These are phyloP conservation scores for Polyommatus iphigenia DNA, from an alignment of 2,888 invertebrate genomes.

Conservation along the genomic window DNA sequence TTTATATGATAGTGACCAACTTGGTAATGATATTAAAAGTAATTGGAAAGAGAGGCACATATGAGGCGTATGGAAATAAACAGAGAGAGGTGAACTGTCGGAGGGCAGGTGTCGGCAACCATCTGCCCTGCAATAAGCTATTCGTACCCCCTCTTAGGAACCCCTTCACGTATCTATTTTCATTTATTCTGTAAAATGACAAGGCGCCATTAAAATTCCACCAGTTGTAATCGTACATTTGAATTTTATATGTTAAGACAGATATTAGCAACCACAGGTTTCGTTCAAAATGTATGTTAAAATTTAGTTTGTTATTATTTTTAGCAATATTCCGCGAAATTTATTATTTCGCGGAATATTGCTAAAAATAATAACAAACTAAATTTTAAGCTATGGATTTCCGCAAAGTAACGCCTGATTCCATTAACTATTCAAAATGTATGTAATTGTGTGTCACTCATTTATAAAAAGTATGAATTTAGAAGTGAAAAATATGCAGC, in stretches of 20 bases:
- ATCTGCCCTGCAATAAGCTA: slow-evolving; percentile 63
- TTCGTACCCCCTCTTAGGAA: slow-evolving; percentile 50
- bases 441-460: no score
- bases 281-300: no score
- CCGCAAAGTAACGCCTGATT: no score
- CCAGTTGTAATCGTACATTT: slow-evolving; percentile 18
- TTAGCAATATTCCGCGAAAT: no score
- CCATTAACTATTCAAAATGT: no score
- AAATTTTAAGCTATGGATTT: no score
- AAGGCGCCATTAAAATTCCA: slow-evolving; percentile 28
- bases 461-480: no score
- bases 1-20: neutral
- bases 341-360: no score
- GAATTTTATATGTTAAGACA: neutral
- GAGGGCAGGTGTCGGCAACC: slow-evolving; percentile 66
- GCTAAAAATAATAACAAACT: no score
- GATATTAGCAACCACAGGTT: no score
- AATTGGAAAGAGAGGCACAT: slow-evolving; percentile 49
- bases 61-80: slow-evolving; percentile 46
- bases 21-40: slow-evolving; percentile 48
- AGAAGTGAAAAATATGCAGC: no score
- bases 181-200: slow-evolving; percentile 35
- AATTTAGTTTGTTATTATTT: no score
- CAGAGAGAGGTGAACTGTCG: slow-evolving; percentile 57
- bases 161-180: slow-evolving; percentile 46